These are phyloP conservation scores for Endomychus coccineus DNA, from an alignment of 2,888 invertebrate genomes.

Conservation along the genomic window DNA sequence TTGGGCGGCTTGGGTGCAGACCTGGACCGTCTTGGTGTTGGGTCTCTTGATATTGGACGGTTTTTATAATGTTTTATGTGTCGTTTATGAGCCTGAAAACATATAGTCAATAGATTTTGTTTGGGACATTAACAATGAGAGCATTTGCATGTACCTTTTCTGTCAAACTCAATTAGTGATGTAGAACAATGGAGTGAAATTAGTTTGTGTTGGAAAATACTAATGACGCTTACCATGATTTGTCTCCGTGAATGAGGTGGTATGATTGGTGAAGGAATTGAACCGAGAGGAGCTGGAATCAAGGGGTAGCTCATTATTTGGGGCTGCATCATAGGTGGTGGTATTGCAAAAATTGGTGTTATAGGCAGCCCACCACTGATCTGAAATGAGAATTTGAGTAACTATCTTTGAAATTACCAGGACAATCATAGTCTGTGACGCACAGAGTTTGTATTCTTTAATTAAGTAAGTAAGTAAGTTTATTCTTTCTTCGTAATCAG, in stretches of 20 bases:
- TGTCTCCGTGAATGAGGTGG: too few species aligned
- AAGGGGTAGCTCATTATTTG: conserved; percentile 33
- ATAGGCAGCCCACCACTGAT: conserved; percentile 30
- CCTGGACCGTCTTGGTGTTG: conserved; percentile 14
- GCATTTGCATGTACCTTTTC: too few species aligned
- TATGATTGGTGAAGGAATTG: conserved; percentile 38
- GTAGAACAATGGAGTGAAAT: too few species aligned
- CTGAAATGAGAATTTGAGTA: conserved; percentile 23
- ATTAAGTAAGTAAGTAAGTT: too few species aligned
- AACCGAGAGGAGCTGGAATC: conserved; percentile 39
- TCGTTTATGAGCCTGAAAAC: not conserved
- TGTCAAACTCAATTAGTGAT: too few species aligned
- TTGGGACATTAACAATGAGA: not conserved
- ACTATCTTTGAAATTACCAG: not conserved
- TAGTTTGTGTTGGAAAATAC: too few species aligned
- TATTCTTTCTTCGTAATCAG: too few species aligned
- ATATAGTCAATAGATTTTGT: not conserved
- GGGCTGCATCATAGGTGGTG: conserved; percentile 31
- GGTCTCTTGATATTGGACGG: conserved; percentile 6
- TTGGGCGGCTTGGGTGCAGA: conserved; percentile 27
- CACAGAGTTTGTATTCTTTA: too few species aligned
- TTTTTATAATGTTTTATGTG: not conserved
- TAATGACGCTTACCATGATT: too few species aligned
- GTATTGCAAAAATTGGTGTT: conserved; percentile 33
- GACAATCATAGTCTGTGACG: too few species aligned